Conservation (phyloP, 2,113 vertebrate genomes). For the Pardalotus punctatus region DNA sequence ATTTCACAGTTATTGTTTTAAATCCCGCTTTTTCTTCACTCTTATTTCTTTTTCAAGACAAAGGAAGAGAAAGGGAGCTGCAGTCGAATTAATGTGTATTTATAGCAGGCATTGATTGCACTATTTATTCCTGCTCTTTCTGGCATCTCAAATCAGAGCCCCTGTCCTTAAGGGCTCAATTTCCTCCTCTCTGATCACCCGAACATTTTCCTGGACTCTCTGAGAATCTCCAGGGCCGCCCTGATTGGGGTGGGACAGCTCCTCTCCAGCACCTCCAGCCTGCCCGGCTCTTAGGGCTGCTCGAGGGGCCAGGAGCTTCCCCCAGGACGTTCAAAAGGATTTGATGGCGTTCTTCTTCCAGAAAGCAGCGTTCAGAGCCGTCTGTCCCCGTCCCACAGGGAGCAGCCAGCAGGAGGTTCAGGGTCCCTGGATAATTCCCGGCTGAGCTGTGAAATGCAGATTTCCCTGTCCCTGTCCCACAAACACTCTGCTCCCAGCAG, state of each 20-base stretch:
- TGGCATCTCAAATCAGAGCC: neutral
- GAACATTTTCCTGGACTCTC: neutral
- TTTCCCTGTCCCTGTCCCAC: neutral
- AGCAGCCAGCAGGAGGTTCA: rapidly evolving
- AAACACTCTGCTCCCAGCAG: neutral
- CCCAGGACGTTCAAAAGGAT: rapidly evolving
- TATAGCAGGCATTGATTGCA: neutral
- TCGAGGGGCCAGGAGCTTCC: rapidly evolving
- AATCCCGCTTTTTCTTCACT: neutral
- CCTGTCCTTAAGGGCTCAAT: neutral
- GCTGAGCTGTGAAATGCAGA: neutral
- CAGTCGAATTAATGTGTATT: neutral
- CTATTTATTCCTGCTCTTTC: neutral
- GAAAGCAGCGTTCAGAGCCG: neutral
- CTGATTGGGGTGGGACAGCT: neutral
- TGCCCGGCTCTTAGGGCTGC: neutral
- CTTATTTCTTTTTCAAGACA: neutral
- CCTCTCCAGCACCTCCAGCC: neutral
- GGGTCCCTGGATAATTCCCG: neutral
- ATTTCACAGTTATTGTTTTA: neutral
- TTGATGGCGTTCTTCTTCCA: rapidly evolving
- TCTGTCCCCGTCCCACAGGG: rapidly evolving
- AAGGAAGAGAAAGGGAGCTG: neutral
- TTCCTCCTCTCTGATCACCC: neutral
- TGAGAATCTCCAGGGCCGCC: rapidly evolving